Base-by-base conservation (phyloP, 2,888 invertebrate species). In the Synergus itoensis region DNA sequence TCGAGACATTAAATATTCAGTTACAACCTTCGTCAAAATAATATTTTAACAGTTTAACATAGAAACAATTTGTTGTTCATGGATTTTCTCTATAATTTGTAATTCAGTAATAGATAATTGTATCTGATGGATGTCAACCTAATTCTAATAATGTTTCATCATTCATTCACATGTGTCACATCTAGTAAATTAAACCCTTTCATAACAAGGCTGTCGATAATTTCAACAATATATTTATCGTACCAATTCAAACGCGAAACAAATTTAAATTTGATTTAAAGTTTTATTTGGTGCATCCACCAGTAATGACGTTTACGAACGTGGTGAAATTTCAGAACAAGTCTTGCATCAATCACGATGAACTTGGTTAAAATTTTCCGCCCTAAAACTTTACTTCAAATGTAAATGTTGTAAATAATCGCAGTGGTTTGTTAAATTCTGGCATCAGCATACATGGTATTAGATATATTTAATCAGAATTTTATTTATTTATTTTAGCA, bases 231-330 rank as follows among this genome's bases (percentile, higher is more conserved):
- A n/a, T 41, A 65, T 65, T 65, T 4, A 11, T 16, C 18, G 14
- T 7, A 40, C 41, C 41, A 65, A 65, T 65, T n/a, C 12, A 11
- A 65, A 8, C 41, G 41, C n/a, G n/a, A 65, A 65, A 18, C 41
- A 40, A 65, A 65, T 65, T 65, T 41, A 40, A 65, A 65, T 65
- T 65, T 41, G 11, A 41, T 65, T 65, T 40, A 65, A n/a, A 41
- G n/a, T 65, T 65, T 65, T 65, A 65, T 65, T 18, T 9, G 36
- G 1, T 16, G 41, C n/a, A 65, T n/a, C 9, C 43, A 18, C 41
- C 40, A 11, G 18, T 21, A 18, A 65, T 65, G 41, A 41, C 65
- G 41, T n/a, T 43, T 43, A 65, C 12, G 41, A 40, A 43, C 65
- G 43, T 65, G 65, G 41, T 41, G 4, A 63, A 63, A 63, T 63